phyloP scores from a whole-genome alignment of 2,113 vertebrate species.

The Plecotus auritus region DNA sequence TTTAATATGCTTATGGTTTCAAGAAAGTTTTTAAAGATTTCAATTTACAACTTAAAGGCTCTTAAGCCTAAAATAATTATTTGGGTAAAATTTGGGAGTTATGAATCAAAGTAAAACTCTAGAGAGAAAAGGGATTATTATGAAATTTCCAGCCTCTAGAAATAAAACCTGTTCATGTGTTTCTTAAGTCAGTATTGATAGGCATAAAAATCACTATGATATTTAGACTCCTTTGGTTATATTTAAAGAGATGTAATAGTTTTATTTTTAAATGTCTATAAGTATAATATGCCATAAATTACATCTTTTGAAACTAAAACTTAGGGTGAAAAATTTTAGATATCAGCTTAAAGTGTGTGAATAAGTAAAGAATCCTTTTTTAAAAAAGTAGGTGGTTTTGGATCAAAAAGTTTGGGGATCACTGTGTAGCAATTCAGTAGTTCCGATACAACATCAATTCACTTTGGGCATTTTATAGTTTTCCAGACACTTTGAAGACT shows the following conservation, averaged over 20 bases:
- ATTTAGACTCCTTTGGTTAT: not conserved
- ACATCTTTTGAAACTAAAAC: not conserved
- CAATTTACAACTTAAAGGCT: not conserved
- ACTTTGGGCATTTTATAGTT: not conserved
- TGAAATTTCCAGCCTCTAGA: not conserved
- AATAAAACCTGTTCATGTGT: not conserved
- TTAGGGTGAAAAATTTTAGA: not conserved
- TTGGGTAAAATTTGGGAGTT: conserved; percentile 7
- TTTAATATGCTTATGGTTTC: not conserved
- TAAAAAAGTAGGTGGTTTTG: not conserved
- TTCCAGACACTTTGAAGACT: not conserved
- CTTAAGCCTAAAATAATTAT: not conserved
- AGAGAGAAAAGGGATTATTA: not conserved
- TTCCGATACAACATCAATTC: not conserved
- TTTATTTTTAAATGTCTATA: not conserved
- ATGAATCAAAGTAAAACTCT: not conserved
- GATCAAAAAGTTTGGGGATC: not conserved
- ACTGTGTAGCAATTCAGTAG: not conserved
- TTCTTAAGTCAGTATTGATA: not conserved
- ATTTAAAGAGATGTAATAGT: not conserved
- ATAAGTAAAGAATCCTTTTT: not conserved
- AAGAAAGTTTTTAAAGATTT: not conserved
- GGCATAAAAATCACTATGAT: not conserved
- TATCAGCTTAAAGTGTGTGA: not conserved
- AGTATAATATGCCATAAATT: not conserved